These are phyloP conservation scores for Pollimyrus isidori DNA, from an alignment of 2,113 vertebrate species.

Conservation along the genomic window DNA sequence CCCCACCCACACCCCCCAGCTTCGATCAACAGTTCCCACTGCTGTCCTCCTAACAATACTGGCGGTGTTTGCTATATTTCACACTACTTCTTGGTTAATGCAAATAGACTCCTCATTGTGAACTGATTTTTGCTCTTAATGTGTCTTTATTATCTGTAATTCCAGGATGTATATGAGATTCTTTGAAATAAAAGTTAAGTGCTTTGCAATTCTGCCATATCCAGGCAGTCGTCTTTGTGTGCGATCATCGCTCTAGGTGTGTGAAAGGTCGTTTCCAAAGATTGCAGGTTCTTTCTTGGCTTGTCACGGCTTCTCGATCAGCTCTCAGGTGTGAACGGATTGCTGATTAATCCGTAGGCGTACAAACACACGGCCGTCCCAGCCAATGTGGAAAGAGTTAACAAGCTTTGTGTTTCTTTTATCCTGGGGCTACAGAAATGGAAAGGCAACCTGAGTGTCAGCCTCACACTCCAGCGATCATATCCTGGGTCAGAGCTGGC, in stretches of 20 bases:
- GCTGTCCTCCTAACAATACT: slow-evolving; percentile 58
- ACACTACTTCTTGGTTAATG: slow-evolving; percentile 53
- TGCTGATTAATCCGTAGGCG: not conserved
- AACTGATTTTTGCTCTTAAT: slow-evolving; percentile 66
- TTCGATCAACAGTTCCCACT: slow-evolving; percentile 59
- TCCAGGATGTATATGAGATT: slow-evolving; percentile 73
- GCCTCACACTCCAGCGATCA: not conserved
- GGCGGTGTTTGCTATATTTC: slow-evolving; percentile 51
- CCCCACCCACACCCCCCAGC: too few species aligned
- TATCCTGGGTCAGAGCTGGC: not conserved
- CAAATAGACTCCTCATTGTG: slow-evolving; percentile 62
- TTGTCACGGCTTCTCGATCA: not conserved
- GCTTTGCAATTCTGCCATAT: slow-evolving; percentile 66
- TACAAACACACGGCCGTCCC: not conserved
- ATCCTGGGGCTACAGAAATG: not conserved
- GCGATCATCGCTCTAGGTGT: not conserved
- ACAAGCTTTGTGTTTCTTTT: not conserved
- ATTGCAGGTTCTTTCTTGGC: not conserved
- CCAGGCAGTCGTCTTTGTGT: slow-evolving; percentile 14
- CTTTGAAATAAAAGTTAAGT: slow-evolving; percentile 70
- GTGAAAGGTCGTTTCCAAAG: not conserved
- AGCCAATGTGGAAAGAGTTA: not conserved
- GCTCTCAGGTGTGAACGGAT: not conserved
- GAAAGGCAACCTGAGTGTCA: not conserved
- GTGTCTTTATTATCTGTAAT: slow-evolving; percentile 72